Conservation (phyloP, 2,888 invertebrate species). For the Drosophila basisetae region DNA sequence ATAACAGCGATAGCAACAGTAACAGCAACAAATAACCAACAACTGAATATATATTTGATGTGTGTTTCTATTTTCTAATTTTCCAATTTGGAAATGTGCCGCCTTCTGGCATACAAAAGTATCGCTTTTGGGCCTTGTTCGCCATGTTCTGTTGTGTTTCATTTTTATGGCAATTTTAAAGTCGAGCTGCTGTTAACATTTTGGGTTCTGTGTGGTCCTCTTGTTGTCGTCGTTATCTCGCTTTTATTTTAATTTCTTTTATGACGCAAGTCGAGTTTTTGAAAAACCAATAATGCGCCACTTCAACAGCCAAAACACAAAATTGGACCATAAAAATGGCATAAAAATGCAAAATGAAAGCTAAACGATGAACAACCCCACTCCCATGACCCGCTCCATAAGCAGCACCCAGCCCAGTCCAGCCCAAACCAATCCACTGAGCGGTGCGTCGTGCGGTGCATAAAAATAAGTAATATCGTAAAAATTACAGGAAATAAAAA, state of each 20-base stretch:
- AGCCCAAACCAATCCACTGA: slow-evolving; percentile 15
- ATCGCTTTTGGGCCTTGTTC: slow-evolving; percentile 5
- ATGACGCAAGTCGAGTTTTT: slow-evolving; percentile 52
- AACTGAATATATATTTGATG: slow-evolving; percentile 51
- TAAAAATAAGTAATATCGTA: slow-evolving; percentile 80
- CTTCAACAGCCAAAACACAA: slow-evolving; percentile 37
- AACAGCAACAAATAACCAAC: slow-evolving; percentile 23
- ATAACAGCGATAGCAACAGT: slow-evolving; percentile 30
- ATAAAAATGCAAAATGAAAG: slow-evolving; percentile 76
- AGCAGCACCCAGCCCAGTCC: background rate
- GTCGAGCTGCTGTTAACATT: slow-evolving; percentile 11
- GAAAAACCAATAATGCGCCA: slow-evolving; percentile 75
- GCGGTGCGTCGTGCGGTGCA: slow-evolving; percentile 68
- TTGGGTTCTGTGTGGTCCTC: slow-evolving; percentile 1
- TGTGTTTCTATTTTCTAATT: slow-evolving; percentile 24
- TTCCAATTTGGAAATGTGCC: slow-evolving; percentile 10
- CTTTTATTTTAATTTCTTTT: slow-evolving; percentile 69
- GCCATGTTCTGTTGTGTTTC: background rate
- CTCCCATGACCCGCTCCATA: slow-evolving; percentile 43
- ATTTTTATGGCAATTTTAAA: slow-evolving; percentile 18
- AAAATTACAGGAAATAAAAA: slow-evolving; percentile 80
- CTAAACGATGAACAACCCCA: slow-evolving; percentile 55
- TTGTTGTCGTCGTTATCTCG: background rate
- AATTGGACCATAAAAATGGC: slow-evolving; percentile 69
- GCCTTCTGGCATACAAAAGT: slow-evolving; percentile 5